Evolutionary conservation across 2,797 vertebrate species (phyloP), one percentile per base, ranked within the genome.

Genomic region (Poecilia wingei): DNA sequence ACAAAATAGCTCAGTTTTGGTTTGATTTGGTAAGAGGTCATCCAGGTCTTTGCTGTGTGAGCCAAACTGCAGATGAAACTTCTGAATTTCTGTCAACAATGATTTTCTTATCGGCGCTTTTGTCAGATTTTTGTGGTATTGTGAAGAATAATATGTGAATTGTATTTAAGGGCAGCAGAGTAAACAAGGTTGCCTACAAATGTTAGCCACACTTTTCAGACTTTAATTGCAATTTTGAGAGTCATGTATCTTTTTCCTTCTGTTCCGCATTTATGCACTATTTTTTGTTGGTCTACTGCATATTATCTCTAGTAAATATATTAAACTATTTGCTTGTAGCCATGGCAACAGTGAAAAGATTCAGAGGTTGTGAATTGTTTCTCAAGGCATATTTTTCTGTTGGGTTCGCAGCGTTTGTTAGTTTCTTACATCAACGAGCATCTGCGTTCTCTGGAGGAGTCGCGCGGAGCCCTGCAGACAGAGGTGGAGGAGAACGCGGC

Each of bases 371-470:
- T 68, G 64, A 68, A 70, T 43, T n/a, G 39, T 69, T 69, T 43
- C 9, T 69, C 64, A 43, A n/a, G 13, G 25, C 51, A 76, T 6
- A 3, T 39, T 47, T n/a, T 33, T 53, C 13, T 45, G 2, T 68
- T 83, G 33, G 41, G 55, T 41, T 28, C 14, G 25, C 90, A 99
- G 98, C 88, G 80, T 73, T 93, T 96, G 45, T 93, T 99, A 33
- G 93, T 96, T 41, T 84, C 80, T 2, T 81, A 76, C 6, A 95
- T 99, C 4, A 89, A 94, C 25, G 84, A 84, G 45, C 95, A 86
- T 47, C 94, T 99, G 84, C 87, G 33, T 41, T 83, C 66, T 0
- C 91, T 98, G 66, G 92, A 95, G 49, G 90, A 90, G 0, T 89
- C 89, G 0, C 95, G 93, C 31, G 90, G 88, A 4, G 74, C 80